Conservation (phyloP, 2,888 invertebrate species). For the Xestoiulus laeticollis region DNA sequence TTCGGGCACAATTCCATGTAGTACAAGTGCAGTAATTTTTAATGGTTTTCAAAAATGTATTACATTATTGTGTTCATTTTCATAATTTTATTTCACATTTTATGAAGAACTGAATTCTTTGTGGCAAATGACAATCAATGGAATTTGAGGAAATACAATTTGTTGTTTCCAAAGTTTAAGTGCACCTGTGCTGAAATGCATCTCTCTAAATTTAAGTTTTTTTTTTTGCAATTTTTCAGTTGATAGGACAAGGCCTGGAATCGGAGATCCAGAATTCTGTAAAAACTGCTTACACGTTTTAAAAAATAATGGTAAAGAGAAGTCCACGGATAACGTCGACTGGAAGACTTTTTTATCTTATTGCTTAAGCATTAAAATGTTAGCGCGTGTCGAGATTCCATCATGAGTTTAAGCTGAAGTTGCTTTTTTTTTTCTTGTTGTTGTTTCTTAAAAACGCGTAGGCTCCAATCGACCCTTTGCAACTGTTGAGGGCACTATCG, state of each 20-base stretch:
- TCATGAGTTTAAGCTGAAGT: neutral
- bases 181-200: neutral
- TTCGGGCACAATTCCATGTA: too few relatives aligned
- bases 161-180: too few relatives aligned
- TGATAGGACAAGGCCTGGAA: neutral
- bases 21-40: too few relatives aligned
- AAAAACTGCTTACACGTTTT: neutral
- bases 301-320: neutral
- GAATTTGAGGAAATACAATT: too few relatives aligned
- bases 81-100: too few relatives aligned
- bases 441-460: conserved; percentile 64
- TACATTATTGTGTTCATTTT: too few relatives aligned
- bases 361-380: conserved; percentile 10
- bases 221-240: neutral
- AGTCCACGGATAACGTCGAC: neutral
- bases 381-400: neutral
- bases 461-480: conserved; percentile 92
- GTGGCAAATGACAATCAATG: too few relatives aligned
- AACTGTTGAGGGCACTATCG: conserved; percentile 86
- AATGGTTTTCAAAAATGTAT: too few relatives aligned
- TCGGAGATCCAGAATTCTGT: neutral
- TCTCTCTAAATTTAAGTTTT: neutral
- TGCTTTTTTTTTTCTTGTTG: conserved; percentile 8
- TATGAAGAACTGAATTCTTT: too few relatives aligned
- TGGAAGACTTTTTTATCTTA: neutral